Base-by-base conservation (phyloP, 2,797 vertebrate genomes). In the Urosaurus nigricauda region DNA sequence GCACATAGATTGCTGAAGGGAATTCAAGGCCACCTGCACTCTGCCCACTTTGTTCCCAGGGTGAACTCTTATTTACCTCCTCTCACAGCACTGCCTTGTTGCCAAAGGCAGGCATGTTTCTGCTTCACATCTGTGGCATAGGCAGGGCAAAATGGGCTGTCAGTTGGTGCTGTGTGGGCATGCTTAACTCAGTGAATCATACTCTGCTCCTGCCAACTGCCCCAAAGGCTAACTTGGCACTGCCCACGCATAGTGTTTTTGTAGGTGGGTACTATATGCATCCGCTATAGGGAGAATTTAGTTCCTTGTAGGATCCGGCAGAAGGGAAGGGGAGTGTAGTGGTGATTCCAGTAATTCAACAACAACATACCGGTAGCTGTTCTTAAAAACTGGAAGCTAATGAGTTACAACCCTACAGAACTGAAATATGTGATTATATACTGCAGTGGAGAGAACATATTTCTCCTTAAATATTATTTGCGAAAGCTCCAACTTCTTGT, bases 41-140 rank as follows among this genome's bases (percentile, higher is more conserved):
- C 88, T 87, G 47, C 58, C 88, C 47, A 14, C 65, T 68, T 32
- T 1, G 2, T 85, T 0, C 90, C 90, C 7, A 6, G 65, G 74
- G 19, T 90, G 6, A 90, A 89, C 65, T 63, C 12, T 0, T 83
- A 88, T 87, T 94, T 58, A 93, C 60, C 81, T 83, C 84, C 32
- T 1, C 91, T 74, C 0, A 0, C 4, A 85, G 91, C 90, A 88
- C 81, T 51, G 77, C 7, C 83, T 89, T 90, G 85, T 86, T 74
- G 86, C 73, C 87, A 65, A 86, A 79, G 73, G 35, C 88, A 81
- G 92, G 82, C 21, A 37, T 90, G 93, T 83, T 90, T 91, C 78
- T 2, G 4, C 79, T 83, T 65, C 0, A 84, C 78, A 13, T 21
- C 0, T 89, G 51, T 1, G 0, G 81, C 51, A 88, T 17, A 32